Conservation (phyloP, 1,140 invertebrate species). For the Ceratosolen solmsi region DNA sequence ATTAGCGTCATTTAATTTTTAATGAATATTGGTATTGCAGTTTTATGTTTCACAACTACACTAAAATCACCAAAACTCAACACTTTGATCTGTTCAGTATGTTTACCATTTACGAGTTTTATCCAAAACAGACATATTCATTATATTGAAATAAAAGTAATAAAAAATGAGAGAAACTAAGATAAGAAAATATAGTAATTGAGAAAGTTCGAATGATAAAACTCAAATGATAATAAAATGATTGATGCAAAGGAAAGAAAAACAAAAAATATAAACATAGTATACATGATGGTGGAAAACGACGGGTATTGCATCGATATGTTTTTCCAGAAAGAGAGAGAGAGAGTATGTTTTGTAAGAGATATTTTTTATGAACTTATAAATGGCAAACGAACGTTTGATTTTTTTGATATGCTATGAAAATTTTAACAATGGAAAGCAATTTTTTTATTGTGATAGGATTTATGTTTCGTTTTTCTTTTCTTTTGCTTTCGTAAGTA, state of each 20-base stretch:
- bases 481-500: not conserved
- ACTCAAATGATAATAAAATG: constrained; percentile 19
- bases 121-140: constrained; percentile 50
- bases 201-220: not conserved
- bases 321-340: not conserved
- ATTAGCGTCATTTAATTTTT: not conserved
- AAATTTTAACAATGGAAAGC: not conserved
- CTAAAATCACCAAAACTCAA: not conserved
- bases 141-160: constrained; percentile 55
- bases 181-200: constrained; percentile 20
- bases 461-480: constrained; percentile 21
- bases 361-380: not conserved
- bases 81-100: not conserved
- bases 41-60: not conserved
- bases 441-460: not conserved
- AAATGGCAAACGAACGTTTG: not conserved
- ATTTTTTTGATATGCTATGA: not conserved
- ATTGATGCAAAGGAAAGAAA: not conserved
- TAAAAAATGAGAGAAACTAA: not conserved
- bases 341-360: constrained; percentile 5
- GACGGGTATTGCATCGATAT: not conserved
- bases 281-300: not conserved
- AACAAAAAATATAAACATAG: not conserved
- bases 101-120: not conserved
- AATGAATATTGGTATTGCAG: not conserved